These are phyloP conservation scores for Odontomachus brunneus DNA, from an alignment of 1,140 invertebrate genomes.

Conservation along the genomic window DNA sequence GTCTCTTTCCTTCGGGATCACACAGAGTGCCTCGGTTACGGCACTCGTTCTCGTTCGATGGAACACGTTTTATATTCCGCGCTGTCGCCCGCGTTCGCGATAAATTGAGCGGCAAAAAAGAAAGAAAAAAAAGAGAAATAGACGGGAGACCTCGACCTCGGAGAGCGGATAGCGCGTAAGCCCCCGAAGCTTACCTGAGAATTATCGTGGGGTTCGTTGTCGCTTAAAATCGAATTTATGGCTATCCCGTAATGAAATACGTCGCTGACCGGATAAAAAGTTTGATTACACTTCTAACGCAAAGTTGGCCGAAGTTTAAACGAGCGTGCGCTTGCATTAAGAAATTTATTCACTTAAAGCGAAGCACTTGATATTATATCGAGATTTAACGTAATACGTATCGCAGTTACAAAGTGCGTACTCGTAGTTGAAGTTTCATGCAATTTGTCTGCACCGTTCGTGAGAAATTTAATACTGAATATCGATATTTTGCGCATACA, in stretches of 20 bases:
- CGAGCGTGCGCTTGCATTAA: background rate
- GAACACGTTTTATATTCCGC: conserved; percentile 39
- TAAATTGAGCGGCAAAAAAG: conserved; percentile 54
- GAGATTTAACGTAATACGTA: too few species aligned
- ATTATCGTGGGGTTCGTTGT: conserved; percentile 17
- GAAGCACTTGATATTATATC: too few species aligned
- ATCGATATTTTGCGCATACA: too few species aligned
- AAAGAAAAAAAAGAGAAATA: background rate
- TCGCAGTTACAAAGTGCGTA: too few species aligned
- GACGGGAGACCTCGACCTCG: too few species aligned
- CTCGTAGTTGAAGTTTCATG: too few species aligned
- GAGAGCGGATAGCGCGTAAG: background rate
- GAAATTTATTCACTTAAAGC: too few species aligned
- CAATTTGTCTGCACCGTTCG: too few species aligned
- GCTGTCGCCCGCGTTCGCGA: conserved; percentile 17
- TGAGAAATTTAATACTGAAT: too few species aligned
- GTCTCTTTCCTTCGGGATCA: background rate
- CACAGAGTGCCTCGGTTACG: background rate
- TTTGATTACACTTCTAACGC: background rate
- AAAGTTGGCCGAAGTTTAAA: background rate
- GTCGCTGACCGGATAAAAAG: background rate
- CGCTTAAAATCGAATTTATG: conserved; percentile 35
- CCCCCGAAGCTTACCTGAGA: background rate
- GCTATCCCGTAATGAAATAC: background rate
- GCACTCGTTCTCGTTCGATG: conserved; percentile 16